A percentile compares a stretch with the other conserved stretches of the same genome.
These are phyloP conservation scores for Erebia epiphron DNA, from an alignment of 2,888 invertebrate genomes.

Conservation along the genomic window DNA sequence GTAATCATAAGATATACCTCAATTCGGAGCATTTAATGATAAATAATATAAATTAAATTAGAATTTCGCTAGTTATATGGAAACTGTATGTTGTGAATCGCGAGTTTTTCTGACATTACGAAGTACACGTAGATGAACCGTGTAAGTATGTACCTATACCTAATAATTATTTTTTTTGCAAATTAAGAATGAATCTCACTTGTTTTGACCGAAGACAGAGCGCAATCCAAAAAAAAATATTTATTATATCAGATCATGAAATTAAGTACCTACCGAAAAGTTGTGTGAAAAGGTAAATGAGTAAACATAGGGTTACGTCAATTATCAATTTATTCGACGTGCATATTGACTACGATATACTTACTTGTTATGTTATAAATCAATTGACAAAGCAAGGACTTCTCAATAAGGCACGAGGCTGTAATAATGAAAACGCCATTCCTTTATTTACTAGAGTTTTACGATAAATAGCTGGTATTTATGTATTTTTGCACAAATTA, in stretches of 20 bases:
- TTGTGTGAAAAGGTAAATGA: background rate
- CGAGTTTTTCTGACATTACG: conserved; percentile 5
- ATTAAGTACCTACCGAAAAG: background rate
- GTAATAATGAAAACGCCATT: background rate
- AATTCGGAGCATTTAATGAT: conserved; percentile 13
- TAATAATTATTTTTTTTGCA: no score
- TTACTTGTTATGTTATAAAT: background rate
- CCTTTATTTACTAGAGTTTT: conserved; percentile 7
- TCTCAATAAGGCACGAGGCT: background rate
- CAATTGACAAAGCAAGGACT: background rate
- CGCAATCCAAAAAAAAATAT: background rate
- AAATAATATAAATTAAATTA: background rate
- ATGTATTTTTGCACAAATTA: conserved; percentile 17
- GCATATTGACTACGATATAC: background rate
- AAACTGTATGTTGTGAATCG: conserved; percentile 14
- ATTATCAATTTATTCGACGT: background rate
- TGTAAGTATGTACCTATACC: background rate
- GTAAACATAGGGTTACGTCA: conserved; percentile 1
- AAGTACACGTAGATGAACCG: background rate
- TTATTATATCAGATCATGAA: background rate
- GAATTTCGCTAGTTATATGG: conserved; percentile 2
- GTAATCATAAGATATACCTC: conserved; percentile 10
- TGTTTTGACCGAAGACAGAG: no score
- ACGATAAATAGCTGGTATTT: background rate
- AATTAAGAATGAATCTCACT: no score